Conservation (phyloP, 1,140 invertebrate genomes). For the Anadara kagoshimensis region DNA sequence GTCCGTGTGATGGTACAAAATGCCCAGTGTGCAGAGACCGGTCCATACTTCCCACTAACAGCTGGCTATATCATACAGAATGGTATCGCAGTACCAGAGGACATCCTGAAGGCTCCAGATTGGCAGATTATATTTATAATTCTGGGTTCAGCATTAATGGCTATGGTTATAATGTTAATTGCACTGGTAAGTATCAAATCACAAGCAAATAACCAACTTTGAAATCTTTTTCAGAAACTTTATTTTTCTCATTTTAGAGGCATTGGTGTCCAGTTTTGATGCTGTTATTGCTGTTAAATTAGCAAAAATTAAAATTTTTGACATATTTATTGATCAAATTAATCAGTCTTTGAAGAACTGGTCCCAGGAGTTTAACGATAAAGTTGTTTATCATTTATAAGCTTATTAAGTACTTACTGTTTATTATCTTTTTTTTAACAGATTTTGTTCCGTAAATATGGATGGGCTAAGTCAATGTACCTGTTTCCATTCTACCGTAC, state of each 20-base stretch:
- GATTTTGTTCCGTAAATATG: slow-evolving; percentile 70
- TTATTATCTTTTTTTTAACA: slow-evolving; percentile 35
- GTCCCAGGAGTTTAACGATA: too few relatives aligned
- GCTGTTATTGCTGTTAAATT: too few relatives aligned
- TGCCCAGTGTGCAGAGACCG: slow-evolving; percentile 62
- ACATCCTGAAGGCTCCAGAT: slow-evolving; percentile 69
- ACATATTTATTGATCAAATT: too few relatives aligned
- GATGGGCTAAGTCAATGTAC: slow-evolving; percentile 66
- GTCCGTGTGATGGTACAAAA: slow-evolving; percentile 64
- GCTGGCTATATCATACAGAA: slow-evolving; percentile 58
- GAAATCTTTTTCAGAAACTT: too few relatives aligned
- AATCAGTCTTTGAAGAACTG: too few relatives aligned
- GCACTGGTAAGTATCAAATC: slow-evolving; percentile 56
- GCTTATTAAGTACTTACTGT: too few relatives aligned
- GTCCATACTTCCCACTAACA: slow-evolving; percentile 70
- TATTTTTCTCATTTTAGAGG: too few relatives aligned
- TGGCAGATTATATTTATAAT: slow-evolving; percentile 69
- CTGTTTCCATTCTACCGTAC: slow-evolving; percentile 63
- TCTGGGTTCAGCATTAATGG: slow-evolving; percentile 58
- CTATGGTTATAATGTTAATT: slow-evolving; percentile 64
- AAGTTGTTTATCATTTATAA: too few relatives aligned
- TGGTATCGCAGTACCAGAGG: slow-evolving; percentile 60
- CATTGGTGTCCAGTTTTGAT: too few relatives aligned
- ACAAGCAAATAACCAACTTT: too few relatives aligned
- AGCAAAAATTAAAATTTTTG: too few relatives aligned